A percentile compares a stretch with the other conserved stretches of the same genome.
Evolutionary conservation across 1,140 invertebrate species (phyloP).

Genomic region (Myzus persicae): DNA sequence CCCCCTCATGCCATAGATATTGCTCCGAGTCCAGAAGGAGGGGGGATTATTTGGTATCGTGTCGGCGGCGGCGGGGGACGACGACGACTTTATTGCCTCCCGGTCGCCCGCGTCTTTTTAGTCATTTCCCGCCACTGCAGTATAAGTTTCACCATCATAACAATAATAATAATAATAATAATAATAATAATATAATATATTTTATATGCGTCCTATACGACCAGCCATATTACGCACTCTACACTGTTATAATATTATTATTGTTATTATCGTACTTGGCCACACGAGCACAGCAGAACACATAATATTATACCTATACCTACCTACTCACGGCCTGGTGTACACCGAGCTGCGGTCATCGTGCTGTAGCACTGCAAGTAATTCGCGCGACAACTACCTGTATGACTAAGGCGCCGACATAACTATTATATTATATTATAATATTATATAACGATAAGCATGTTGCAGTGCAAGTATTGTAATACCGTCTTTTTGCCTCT

Average conservation of each 20-base stretch:
- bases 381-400: not conserved
- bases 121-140: not conserved
- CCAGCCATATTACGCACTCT: not conserved
- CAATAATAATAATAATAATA: not conserved
- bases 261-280: not conserved
- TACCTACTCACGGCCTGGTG: not conserved
- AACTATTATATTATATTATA: not conserved
- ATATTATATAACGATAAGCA: not conserved
- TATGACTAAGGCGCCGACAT: not conserved
- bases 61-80: not conserved
- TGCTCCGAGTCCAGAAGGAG: too few species aligned
- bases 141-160: not conserved
- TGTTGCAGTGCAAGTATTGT: not conserved
- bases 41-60: not conserved
- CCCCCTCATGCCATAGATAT: not conserved
- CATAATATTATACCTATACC: not conserved
- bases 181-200: not conserved
- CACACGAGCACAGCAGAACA: not conserved
- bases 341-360: not conserved
- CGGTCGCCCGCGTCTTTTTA: slow-evolving; percentile 14
- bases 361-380: not conserved
- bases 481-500: not conserved
- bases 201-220: too few species aligned
- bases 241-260: not conserved
- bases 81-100: not conserved